phyloP scores from a whole-genome alignment of 2,797 vertebrate genomes.

The Graptemys geographica region DNA sequence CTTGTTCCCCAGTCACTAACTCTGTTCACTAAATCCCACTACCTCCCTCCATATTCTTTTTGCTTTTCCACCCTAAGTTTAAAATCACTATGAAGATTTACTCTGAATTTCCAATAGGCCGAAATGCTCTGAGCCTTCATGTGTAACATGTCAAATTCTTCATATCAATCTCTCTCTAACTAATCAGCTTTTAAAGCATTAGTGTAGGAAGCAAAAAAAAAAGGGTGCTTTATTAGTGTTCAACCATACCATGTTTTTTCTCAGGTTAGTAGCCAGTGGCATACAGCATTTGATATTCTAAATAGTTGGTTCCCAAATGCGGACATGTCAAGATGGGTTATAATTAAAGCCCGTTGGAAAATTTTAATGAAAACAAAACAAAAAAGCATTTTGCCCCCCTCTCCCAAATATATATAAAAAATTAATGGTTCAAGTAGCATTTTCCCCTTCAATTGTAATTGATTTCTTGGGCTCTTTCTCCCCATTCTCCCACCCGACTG shows the following conservation, averaged over 20 bases:
- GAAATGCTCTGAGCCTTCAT: background rate
- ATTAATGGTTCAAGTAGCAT: background rate
- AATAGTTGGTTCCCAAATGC: constrained; percentile 10
- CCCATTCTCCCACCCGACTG: background rate
- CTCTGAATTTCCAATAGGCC: background rate
- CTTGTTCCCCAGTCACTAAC: background rate
- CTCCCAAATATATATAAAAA: too few relatives aligned
- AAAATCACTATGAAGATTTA: background rate
- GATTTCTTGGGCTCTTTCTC: background rate
- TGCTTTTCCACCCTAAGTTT: background rate
- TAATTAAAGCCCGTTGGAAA: constrained; percentile 2
- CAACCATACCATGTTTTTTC: background rate
- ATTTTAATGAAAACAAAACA: constrained; percentile 4
- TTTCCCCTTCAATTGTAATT: background rate
- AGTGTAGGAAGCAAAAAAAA: constrained; percentile 19
- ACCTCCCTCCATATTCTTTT: background rate
- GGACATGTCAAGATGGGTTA: background rate
- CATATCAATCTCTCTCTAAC: constrained; percentile 14
- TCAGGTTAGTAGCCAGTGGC: background rate
- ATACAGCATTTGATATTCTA: background rate
- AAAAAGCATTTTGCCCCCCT: background rate
- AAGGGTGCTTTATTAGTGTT: constrained; percentile 10
- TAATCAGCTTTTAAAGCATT: background rate
- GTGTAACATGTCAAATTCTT: constrained; percentile 8
- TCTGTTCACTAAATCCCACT: background rate